Base-by-base conservation (phyloP, 2,888 invertebrate genomes). In the Melanchra persicariae region DNA sequence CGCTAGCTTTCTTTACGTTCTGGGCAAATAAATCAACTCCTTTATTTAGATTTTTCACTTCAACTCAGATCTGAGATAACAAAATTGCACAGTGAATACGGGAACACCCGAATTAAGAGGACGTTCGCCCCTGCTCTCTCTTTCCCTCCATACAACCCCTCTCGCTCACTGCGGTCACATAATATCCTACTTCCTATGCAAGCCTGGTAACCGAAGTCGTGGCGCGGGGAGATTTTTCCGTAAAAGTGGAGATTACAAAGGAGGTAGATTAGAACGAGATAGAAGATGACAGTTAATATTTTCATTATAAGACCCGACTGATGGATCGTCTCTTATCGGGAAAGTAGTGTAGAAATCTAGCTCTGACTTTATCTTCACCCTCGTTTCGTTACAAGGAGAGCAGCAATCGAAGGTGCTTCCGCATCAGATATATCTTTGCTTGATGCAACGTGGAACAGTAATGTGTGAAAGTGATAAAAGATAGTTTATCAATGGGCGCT, bases 201-300 rank as follows among this genome's bases (percentile, higher is more conserved):
- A 49, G 67, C 91, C 91, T 91, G 68, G 91, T 93, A 91, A 74
- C 61, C 79, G 85, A 89, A 89, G 89, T 90, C 89, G 90, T 78
- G 76, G 79, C 85, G 91, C 91, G 92, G 91, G 92, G 93, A 92
- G 90, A 93, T 91, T 92, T 93, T 92, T 91, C 89, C 87, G 87
- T 84, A 77, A 87, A 89, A 88, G 81, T 79, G 74, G 60, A 77
- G 69, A 74, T 86, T 84, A 83, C 81, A 82, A 19, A 66, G 64
- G 51, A 65, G 54, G 22, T 30, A 59, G 22, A 69, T 66, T 54
- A 69, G 77, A 83, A 58, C 74, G 72, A 62, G 78, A 82, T 26
- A 71, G 30, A 43, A 58, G 4, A 58, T 24, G 43, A 61, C 24
- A 60, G 47, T 34, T 51, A 22, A 70, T 47, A 15, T 30, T 47